Percentiles rank a stretch among this genome's conserved stretches.
These are phyloP conservation scores for Excalfactoria chinensis DNA, from an alignment of 2,113 vertebrate species.

Conservation along the genomic window DNA sequence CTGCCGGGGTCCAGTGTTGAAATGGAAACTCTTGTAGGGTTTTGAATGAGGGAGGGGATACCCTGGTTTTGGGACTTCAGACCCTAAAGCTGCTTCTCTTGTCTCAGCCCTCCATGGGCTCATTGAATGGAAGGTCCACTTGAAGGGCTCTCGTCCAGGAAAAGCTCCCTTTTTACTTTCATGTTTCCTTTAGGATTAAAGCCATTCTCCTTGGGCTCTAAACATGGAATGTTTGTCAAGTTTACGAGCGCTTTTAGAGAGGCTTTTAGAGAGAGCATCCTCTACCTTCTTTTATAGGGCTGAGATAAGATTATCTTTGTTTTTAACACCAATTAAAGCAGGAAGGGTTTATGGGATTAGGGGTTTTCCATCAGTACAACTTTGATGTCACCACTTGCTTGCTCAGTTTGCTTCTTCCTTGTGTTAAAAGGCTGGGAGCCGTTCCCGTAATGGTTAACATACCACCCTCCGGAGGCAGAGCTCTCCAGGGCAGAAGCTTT, in stretches of 20 bases:
- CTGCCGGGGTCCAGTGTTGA: neutral
- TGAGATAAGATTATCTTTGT: constrained; percentile 72
- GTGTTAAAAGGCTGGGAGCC: neutral
- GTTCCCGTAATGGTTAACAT: neutral
- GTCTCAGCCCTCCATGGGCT: neutral
- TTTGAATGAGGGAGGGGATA: accelerated
- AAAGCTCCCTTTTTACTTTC: neutral
- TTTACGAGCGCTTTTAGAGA: constrained; percentile 64
- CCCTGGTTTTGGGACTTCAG: neutral
- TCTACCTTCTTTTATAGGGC: constrained; percentile 35
- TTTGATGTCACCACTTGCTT: constrained; percentile 58
- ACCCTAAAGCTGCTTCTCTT: neutral
- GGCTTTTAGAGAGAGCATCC: constrained; percentile 36
- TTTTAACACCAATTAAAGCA: constrained; percentile 74
- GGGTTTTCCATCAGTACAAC: constrained; percentile 37
- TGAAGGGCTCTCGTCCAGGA: neutral
- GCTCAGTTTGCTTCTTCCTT: neutral
- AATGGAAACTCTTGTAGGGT: accelerated
- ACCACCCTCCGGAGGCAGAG: neutral
- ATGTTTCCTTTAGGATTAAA: constrained; percentile 29
- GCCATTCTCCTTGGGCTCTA: neutral
- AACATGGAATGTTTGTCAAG: constrained; percentile 56
- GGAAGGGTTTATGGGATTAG: constrained; percentile 65
- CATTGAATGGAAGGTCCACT: neutral
- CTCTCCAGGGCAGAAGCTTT: constrained; percentile 35